Conservation (phyloP, 2,797 vertebrate species). For the Discoglossus pictus region DNA sequence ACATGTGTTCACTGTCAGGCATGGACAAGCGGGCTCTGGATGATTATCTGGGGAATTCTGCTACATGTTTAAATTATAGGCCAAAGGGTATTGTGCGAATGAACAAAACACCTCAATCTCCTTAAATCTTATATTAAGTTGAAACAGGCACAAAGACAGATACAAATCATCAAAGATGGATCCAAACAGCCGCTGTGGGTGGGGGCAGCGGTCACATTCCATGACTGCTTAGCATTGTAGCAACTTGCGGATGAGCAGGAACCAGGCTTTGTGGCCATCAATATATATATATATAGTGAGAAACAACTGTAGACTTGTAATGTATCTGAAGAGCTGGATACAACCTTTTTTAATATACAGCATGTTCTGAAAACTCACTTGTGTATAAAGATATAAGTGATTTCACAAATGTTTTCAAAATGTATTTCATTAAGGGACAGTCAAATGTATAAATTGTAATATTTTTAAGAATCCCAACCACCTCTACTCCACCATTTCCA, state of each 20-base stretch:
- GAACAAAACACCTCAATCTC: conserved; percentile 18
- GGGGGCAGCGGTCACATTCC: conserved; percentile 15
- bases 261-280: background rate
- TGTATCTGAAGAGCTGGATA: no score
- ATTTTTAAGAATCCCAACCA: no score
- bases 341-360: no score
- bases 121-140: conserved; percentile 25
- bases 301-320: no score
- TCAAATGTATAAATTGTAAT: no score
- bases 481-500: no score
- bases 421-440: no score
- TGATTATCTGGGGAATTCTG: conserved; percentile 21
- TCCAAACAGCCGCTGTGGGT: conserved; percentile 2
- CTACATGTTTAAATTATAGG: conserved; percentile 18
- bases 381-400: no score
- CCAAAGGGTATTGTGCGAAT: conserved; percentile 8
- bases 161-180: conserved; percentile 29
- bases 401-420: no score
- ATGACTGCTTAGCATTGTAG: conserved; percentile 4
- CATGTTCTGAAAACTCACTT: no score
- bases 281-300: no score
- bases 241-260: conserved; percentile 1
- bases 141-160: conserved; percentile 9
- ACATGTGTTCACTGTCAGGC: conserved; percentile 24
- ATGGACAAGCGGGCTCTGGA: background rate